phyloP scores from a whole-genome alignment of 2,113 vertebrate species.

The Eulemur rufifrons region DNA sequence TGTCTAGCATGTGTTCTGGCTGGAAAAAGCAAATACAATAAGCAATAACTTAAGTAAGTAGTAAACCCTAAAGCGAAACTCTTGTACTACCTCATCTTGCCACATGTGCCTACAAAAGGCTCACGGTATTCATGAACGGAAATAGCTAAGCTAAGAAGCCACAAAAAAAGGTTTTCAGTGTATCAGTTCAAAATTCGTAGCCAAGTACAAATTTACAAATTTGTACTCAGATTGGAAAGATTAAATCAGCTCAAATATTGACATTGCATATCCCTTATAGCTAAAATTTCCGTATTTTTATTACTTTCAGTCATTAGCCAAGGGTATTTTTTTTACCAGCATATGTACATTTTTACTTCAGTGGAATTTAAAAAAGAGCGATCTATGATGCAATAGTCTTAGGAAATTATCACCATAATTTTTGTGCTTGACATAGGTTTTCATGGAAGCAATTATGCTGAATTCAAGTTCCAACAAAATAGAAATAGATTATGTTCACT shows the following conservation, averaged over 20 bases:
- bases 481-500: constrained; percentile 42
- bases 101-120: background rate
- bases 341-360: background rate
- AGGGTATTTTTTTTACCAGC: background rate
- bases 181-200: background rate
- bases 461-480: constrained; percentile 29
- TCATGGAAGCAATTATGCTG: constrained; percentile 2
- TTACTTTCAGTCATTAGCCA: background rate
- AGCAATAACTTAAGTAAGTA: background rate
- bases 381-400: background rate
- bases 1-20: background rate
- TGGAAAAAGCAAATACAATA: background rate
- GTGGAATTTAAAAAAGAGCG: background rate
- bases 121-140: background rate
- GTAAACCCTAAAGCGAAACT: background rate
- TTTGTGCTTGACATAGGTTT: constrained; percentile 34
- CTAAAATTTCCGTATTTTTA: background rate
- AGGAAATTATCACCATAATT: constrained; percentile 35
- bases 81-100: background rate
- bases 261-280: background rate
- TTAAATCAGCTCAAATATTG: background rate
- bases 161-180: background rate
- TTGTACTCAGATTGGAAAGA: background rate
- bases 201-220: background rate
- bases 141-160: background rate